Conservation (phyloP, 2,888 invertebrate genomes). For the Fragum sueziense region DNA sequence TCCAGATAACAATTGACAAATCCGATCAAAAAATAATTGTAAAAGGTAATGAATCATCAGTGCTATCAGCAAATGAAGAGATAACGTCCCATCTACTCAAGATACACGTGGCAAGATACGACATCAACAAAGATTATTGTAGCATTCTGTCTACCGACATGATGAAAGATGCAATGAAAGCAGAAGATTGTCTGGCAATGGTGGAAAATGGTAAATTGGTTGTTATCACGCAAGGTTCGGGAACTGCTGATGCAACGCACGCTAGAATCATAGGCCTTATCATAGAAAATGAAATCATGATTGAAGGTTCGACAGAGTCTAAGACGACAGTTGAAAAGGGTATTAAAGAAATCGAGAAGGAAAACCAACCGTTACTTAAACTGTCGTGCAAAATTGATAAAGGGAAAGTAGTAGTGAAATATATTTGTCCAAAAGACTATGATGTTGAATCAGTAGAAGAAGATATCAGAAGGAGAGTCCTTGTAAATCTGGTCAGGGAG, state of each 20-base stretch:
- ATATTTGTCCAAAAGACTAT: constrained; percentile 19
- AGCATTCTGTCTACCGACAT: background rate
- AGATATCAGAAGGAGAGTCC: constrained; percentile 20
- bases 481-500: constrained; percentile 5
- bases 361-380: constrained; percentile 15
- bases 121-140: background rate
- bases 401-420: constrained; percentile 10
- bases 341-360: constrained; percentile 13
- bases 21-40: background rate
- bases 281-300: background rate
- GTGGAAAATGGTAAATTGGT: constrained; percentile 1
- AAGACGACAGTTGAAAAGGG: background rate
- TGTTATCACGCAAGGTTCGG: background rate
- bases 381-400: background rate
- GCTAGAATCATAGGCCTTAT: constrained; percentile 8
- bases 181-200: background rate
- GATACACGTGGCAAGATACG: background rate
- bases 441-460: background rate
- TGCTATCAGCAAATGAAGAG: constrained; percentile 10
- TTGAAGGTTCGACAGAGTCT: constrained; percentile 26
- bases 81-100: background rate
- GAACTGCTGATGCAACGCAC: background rate
- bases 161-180: constrained; percentile 6
- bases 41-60: background rate
- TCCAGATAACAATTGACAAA: constrained; percentile 2